Conservation (phyloP, 92 coral and sea anemone genomes). For the Parazoanthus darwini region DNA sequence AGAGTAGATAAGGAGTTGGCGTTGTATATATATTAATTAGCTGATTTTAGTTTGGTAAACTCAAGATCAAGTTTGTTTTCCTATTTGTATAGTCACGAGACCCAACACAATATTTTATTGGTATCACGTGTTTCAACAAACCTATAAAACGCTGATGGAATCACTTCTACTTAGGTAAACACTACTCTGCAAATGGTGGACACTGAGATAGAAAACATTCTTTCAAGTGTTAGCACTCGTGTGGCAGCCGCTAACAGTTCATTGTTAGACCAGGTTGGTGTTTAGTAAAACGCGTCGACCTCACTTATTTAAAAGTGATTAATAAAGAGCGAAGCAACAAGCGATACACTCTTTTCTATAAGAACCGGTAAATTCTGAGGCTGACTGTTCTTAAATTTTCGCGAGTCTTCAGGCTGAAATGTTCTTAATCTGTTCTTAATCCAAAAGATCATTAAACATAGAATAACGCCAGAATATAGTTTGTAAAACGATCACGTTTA, state of each 20-base stretch:
- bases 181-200: conserved; percentile 7
- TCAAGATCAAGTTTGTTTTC: background rate
- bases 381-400: no score
- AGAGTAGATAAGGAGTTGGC: background rate
- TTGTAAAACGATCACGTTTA: no score
- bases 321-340: no score
- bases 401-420: no score
- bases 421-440: no score
- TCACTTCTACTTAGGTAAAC: background rate
- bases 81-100: background rate
- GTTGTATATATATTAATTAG: no score
- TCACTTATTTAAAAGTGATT: no score
- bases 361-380: no score
- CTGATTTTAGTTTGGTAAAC: no score
- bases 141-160: background rate
- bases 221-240: background rate
- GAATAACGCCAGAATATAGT: no score
- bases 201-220: background rate
- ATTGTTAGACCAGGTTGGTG: background rate
- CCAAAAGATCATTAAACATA: no score
- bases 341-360: no score
- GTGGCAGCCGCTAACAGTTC: conserved; percentile 2
- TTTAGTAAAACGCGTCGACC: background rate
- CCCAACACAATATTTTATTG: background rate
- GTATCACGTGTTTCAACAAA: background rate